Percentiles rank a stretch among this genome's conserved stretches.
Evolutionary conservation across 2,113 vertebrate genomes (phyloP).

Genomic region (Synchiropus splendidus): DNA sequence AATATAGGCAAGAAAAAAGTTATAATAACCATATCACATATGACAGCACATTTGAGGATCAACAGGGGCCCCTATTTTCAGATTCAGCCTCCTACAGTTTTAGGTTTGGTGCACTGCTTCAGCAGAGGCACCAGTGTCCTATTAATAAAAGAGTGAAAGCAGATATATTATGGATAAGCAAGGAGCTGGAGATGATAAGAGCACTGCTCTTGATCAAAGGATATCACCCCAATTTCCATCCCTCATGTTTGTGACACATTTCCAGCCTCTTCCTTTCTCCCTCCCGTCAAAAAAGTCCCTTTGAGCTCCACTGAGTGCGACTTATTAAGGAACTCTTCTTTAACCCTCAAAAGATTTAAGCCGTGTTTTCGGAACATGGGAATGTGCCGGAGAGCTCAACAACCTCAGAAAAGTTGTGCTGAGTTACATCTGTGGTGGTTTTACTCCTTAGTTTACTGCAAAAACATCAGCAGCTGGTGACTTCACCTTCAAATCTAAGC

Average conservation of each 20-base stretch:
- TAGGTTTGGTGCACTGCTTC: conserved; percentile 9
- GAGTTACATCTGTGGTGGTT: too few relatives aligned
- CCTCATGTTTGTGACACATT: conserved; percentile 29
- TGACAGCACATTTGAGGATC: too few relatives aligned
- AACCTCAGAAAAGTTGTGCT: too few relatives aligned
- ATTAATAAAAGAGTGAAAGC: conserved; percentile 33
- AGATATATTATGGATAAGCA: conserved; percentile 50
- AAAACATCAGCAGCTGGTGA: too few relatives aligned
- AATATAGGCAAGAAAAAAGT: too few relatives aligned
- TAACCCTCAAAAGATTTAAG: neutral
- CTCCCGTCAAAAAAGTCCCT: conserved; percentile 41
- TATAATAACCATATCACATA: too few relatives aligned
- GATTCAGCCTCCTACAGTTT: too few relatives aligned
- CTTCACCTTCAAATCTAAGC: too few relatives aligned
- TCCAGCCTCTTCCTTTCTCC: conserved; percentile 1
- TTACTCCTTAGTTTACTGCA: too few relatives aligned
- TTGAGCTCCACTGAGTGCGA: conserved; percentile 33
- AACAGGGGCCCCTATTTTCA: too few relatives aligned
- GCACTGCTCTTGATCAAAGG: conserved; percentile 56
- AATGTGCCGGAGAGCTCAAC: too few relatives aligned
- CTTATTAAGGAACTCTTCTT: conserved; percentile 30
- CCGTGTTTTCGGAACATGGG: too few relatives aligned
- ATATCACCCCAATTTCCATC: conserved; percentile 17
- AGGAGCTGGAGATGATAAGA: conserved; percentile 38
- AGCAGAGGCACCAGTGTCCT: conserved; percentile 16